Percentiles rank a stretch among this genome's conserved stretches.
phyloP scores from a whole-genome alignment of 2,888 invertebrate genomes.

The Cephus runcator region DNA sequence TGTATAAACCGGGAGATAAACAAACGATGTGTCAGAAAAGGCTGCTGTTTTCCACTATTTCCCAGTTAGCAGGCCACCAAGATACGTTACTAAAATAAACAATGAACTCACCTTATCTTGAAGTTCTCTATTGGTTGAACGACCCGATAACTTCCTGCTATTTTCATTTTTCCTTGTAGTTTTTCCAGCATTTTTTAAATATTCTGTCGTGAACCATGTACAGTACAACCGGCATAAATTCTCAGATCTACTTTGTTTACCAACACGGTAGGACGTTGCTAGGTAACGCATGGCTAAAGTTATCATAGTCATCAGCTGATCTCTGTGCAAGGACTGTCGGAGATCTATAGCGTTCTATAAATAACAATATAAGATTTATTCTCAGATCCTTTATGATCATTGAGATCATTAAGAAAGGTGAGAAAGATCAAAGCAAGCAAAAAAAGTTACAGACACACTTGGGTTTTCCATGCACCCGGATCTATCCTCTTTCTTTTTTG shows the following conservation, averaged over 20 bases:
- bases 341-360: background rate
- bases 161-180: conserved; percentile 47
- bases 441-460: conserved; percentile 28
- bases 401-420: background rate
- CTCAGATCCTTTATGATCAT: background rate
- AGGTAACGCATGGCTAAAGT: background rate
- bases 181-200: conserved; percentile 36
- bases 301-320: background rate
- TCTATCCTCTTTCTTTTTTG: conserved; percentile 22
- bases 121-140: conserved; percentile 57
- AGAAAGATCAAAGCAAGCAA: background rate
- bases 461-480: conserved; percentile 41
- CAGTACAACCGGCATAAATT: background rate
- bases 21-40: background rate
- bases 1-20: conserved; percentile 6
- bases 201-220: background rate
- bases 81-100: background rate
- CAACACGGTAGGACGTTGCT: background rate
- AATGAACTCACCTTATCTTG: conserved; percentile 46
- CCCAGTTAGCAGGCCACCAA: conserved; percentile 22
- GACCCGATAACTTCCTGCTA: conserved; percentile 54
- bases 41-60: background rate
- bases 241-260: background rate
- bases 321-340: background rate
- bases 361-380: background rate